Conservation (phyloP, 2,797 vertebrate genomes). For the Bucorvus abyssinicus region DNA sequence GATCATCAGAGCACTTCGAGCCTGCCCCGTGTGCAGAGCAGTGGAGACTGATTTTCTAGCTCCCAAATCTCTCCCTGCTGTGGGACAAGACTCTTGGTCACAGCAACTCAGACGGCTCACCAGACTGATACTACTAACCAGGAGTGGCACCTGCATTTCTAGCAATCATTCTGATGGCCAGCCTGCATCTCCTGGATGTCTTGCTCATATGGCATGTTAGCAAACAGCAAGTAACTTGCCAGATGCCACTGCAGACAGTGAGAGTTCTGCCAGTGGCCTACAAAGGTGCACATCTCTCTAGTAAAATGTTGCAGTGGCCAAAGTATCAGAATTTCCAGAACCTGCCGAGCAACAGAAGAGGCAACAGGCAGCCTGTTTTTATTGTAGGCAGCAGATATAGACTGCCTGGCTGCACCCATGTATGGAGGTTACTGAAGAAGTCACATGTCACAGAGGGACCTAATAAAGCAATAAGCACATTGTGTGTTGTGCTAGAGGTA, state of each 20-base stretch:
- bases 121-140: neutral
- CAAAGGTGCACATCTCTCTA: neutral
- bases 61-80: neutral
- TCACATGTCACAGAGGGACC: neutral
- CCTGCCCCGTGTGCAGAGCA: neutral
- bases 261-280: neutral
- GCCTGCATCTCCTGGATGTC: neutral
- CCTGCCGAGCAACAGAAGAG: neutral
- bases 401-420: neutral
- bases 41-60: neutral
- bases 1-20: neutral
- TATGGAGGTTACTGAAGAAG: neutral
- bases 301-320: neutral
- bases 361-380: neutral
- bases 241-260: neutral
- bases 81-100: neutral
- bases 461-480: fast-evolving
- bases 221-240: neutral
- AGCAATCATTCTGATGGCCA: neutral
- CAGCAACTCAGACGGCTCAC: neutral
- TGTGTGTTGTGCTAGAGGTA: neutral
- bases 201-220: fast-evolving
- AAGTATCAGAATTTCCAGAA: neutral
- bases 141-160: neutral
- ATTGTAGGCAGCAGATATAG: neutral